These are phyloP conservation scores for Drosophila leontia DNA, from an alignment of 1,140 invertebrate genomes.

Conservation along the genomic window DNA sequence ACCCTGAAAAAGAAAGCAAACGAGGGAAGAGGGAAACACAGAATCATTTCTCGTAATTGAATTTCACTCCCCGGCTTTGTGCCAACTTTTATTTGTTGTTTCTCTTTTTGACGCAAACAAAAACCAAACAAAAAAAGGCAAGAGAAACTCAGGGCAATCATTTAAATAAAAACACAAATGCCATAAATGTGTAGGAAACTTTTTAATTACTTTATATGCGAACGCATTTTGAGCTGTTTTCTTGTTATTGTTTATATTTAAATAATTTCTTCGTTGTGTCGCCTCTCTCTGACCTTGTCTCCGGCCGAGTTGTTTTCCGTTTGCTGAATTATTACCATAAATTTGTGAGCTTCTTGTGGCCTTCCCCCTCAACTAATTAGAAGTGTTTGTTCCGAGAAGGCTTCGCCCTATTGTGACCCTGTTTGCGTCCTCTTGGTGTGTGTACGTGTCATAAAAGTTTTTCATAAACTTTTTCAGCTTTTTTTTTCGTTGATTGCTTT, in stretches of 20 bases:
- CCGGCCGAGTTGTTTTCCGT: slow-evolving; percentile 23
- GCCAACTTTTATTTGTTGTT: slow-evolving; percentile 45
- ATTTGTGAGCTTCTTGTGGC: slow-evolving; percentile 53
- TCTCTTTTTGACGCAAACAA: slow-evolving; percentile 25
- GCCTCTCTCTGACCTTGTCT: slow-evolving; percentile 2
- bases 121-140: slow-evolving; percentile 15
- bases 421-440: slow-evolving; percentile 20
- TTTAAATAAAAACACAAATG: slow-evolving; percentile 54
- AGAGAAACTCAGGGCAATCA: slow-evolving; percentile 13
- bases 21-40: slow-evolving; percentile 2
- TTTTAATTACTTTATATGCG: slow-evolving; percentile 81
- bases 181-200: slow-evolving; percentile 76
- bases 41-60: slow-evolving; percentile 62
- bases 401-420: slow-evolving; percentile 42
- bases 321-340: slow-evolving; percentile 76
- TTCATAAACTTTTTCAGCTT: slow-evolving; percentile 59
- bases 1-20: slow-evolving; percentile 3
- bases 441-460: slow-evolving; percentile 74
- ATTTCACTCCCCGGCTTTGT: slow-evolving; percentile 53
- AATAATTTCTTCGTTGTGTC: slow-evolving; percentile 60
- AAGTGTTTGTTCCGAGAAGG: slow-evolving; percentile 62
- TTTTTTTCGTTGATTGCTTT: slow-evolving; percentile 74
- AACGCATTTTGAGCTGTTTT: slow-evolving; percentile 44
- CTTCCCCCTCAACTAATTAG: slow-evolving; percentile 63
- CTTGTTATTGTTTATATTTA: slow-evolving; percentile 69